Evolutionary conservation across 2,113 vertebrate genomes (phyloP), one percentile per base, ranked within the genome.

Genomic region (Baryphthengus martii): DNA sequence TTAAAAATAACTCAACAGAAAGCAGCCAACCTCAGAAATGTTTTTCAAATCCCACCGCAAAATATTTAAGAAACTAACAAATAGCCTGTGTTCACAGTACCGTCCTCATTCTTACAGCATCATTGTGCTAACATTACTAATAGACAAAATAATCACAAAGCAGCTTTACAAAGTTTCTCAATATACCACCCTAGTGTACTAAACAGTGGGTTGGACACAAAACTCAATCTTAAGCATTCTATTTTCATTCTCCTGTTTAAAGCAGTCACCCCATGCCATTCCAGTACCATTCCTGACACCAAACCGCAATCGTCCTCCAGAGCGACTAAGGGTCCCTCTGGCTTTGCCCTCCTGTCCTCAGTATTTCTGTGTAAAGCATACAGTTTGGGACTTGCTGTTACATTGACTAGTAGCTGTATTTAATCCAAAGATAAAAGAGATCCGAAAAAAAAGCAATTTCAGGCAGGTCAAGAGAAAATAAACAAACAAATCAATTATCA

Each of bases 41-140:
- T 29, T 81, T 90, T 59, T 61, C 70, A 86, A 84, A 89, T 42
- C 3, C 31, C 10, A 14, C 2, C 53, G 13, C 20, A 50, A 90
- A 95, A 76, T 50, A 76, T 39, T 70, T 66, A 39, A 76, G 20
- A 88, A 90, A 62, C 40, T 47, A 86, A 79, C 17, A 40, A 90
- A 73, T 9, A 70, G 9, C 14, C 47, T n/a, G 14, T 29, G 31
- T 62, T 86, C 1, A 2, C 26, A 47, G 53, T 8, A 29, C 16
- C 44, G 25, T 16, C 55, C 33, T 28, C 25, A 52, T 42, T 75
- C 49, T 71, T 44, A 26, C 10, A 68, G 44, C 3, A 68, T 2
- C 62, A 29, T 2, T 50, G 44, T 24, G 35, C 19, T 63, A 85
- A 77, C 29, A 29, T 20, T 26, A 53, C n/a, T 10, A 50, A 76